Base-by-base conservation (phyloP, 1,140 invertebrate species). In the Cydia strobilella region DNA sequence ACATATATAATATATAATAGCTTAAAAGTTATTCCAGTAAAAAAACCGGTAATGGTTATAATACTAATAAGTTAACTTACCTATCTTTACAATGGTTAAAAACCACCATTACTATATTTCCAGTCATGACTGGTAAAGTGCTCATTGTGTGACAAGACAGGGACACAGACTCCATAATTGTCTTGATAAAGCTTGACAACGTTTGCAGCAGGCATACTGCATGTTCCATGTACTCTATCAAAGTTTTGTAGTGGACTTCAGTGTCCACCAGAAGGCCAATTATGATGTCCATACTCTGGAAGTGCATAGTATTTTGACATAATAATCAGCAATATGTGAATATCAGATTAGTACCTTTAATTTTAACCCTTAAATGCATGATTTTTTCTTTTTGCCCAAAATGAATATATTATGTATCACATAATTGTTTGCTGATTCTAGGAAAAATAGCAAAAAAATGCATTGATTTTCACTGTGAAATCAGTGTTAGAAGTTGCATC, bases 21-120 rank as follows among this genome's bases (percentile, higher is more conserved):
- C 6, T 5, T 31, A 3, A 31, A 31, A 31, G 2, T 6, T 31
- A 31, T 31, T 2, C 31, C 31, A 31, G 23, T 69, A 27, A 39
- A 3, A 18, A 15, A 48, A 25, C n/a, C 59, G 48, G 31, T 75
- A 39, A 25, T 27, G 6, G 51, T 74, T 51, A 65, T 51, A 45
- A 45, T 45, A 10, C 39, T 42, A 10, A 10, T 2, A 13, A 45
- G 12, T 45, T 45, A 31, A 59, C 73, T 77, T 82, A 90, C 90
- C 90, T 91, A 31, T 89, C 80, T 72, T 86, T 90, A 76, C 90
- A 92, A 75, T 92, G 89, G 45, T 65, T 82, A 71, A 92, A 92
- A 23, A 90, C 83, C 54, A 73, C 79, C n/a, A 82, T 76, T 66
- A 92, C 80, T 65, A 92, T 90, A 23, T 79, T 81, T 25, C 83